These are phyloP conservation scores for Edolisoma coerulescens DNA, from an alignment of 2,113 vertebrate genomes.

Conservation along the genomic window DNA sequence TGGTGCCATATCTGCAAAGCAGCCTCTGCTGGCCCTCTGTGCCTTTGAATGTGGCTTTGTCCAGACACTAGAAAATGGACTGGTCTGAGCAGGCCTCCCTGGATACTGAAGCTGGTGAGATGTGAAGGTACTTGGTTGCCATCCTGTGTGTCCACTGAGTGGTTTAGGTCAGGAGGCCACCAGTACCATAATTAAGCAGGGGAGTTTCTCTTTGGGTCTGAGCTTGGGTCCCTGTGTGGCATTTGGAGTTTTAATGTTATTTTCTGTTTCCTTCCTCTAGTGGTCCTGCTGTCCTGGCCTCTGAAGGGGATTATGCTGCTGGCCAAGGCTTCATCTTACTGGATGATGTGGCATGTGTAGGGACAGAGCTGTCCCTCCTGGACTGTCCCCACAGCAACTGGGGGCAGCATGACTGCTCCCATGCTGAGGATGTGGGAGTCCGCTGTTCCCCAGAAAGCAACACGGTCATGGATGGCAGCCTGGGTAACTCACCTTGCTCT, in stretches of 20 bases:
- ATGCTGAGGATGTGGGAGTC: slow-evolving; percentile 87
- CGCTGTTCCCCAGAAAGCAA: slow-evolving; percentile 72
- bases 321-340: slow-evolving; percentile 85
- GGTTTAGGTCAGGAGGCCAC: neutral
- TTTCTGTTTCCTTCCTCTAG: slow-evolving; percentile 24
- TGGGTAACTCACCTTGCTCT: slow-evolving; percentile 30
- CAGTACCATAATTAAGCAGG: neutral
- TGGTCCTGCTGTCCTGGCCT: slow-evolving; percentile 56
- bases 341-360: slow-evolving; percentile 85
- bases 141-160: neutral
- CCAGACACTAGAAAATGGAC: neutral
- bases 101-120: neutral
- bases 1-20: neutral
- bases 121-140: neutral
- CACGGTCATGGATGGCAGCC: neutral
- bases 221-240: neutral
- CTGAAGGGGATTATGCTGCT: slow-evolving; percentile 73
- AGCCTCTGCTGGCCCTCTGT: neutral
- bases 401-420: slow-evolving; percentile 92
- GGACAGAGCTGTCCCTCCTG: slow-evolving; percentile 82
- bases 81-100: neutral
- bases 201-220: neutral
- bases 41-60: neutral
- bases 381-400: slow-evolving; percentile 86
- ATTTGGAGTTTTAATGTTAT: neutral